Evolutionary conservation across 2,888 invertebrate genomes (phyloP), one percentile per base, ranked within the genome.

Genomic region (Drosophila lacicola): DNA sequence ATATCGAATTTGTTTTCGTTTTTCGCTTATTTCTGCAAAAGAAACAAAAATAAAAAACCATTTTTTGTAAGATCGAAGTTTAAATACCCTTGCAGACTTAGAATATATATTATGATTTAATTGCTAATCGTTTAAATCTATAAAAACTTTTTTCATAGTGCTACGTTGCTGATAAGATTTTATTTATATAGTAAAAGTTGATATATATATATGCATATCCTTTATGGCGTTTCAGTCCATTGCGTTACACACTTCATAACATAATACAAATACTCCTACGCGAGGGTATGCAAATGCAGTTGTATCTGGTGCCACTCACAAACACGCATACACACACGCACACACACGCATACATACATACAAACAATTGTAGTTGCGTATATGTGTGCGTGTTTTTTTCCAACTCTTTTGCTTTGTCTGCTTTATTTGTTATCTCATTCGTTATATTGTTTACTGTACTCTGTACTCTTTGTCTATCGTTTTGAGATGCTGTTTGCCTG

Each of bases 381-480:
- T 13, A 33, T 37, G 33, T 44, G 44, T 34, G 37, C 45, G 61
- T 39, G 46, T 70, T 55, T 60, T 63, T 61, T 64, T 65, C 71
- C 50, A 88, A 88, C 89, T 84, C 81, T 86, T 84, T 75, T 70
- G 86, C 83, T 88, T 88, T 88, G 78, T 87, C 71, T 79, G 58
- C 60, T 71, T 44, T 54, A 44, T 64, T 70, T 70, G 64, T 80
- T 70, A 68, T 75, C 82, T 80, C 73, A 61, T 62, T 81, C 68
- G 44, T 50, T 72, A 29, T 80, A 14, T 82, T 80, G 70, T 81
- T 84, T 82, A 68, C 64, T 78, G 75, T 70, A 78, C 70, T 78
- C 61, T 65, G 67, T 47, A 70, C 70, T 70, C 87, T 78, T 89
- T 87, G 88, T 87, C 85, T 84, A 75, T 68, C 57, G 53, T 46